These are phyloP conservation scores for Cotesia congregata DNA, from an alignment of 2,888 invertebrate genomes.

Conservation along the genomic window DNA sequence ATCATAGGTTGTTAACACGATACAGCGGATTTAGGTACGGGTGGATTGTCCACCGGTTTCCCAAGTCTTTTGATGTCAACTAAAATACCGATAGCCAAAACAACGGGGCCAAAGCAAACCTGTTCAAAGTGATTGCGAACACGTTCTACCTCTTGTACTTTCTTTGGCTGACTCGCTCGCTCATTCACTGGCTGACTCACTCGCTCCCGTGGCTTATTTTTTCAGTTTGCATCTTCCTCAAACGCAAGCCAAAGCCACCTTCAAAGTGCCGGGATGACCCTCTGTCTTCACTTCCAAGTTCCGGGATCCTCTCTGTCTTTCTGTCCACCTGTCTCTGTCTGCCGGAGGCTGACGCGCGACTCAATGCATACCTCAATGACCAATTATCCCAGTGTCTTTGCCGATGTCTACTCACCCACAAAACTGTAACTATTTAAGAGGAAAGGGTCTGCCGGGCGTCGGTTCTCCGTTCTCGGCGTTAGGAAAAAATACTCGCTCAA, in stretches of 20 bases:
- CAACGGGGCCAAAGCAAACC: constrained; percentile 68
- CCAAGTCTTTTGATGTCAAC: constrained; percentile 68
- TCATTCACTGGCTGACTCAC: constrained; percentile 10
- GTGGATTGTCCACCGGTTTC: constrained; percentile 63
- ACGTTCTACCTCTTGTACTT: constrained; percentile 20
- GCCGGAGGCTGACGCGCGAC: constrained; percentile 47
- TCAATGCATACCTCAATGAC: constrained; percentile 65
- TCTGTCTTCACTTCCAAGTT: not conserved
- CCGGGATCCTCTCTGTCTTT: constrained; percentile 17
- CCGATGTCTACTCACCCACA: constrained; percentile 66
- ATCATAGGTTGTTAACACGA: constrained; percentile 39
- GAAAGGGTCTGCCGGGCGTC: constrained; percentile 59
- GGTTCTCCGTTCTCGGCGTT: not conserved
- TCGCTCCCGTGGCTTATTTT: constrained; percentile 17
- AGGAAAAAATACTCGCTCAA: constrained; percentile 33
- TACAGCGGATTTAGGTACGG: constrained; percentile 61
- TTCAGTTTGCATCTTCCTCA: constrained; percentile 16
- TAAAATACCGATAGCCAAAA: constrained; percentile 69
- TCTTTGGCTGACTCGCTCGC: not conserved
- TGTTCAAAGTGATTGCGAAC: constrained; percentile 64
- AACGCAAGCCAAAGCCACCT: constrained; percentile 38
- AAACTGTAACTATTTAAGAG: constrained; percentile 61
- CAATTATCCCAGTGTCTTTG: constrained; percentile 69
- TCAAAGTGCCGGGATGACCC: constrained; percentile 55
- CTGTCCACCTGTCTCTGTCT: not conserved